phyloP scores from a whole-genome alignment of 2,113 vertebrate species.

The Columba livia region DNA sequence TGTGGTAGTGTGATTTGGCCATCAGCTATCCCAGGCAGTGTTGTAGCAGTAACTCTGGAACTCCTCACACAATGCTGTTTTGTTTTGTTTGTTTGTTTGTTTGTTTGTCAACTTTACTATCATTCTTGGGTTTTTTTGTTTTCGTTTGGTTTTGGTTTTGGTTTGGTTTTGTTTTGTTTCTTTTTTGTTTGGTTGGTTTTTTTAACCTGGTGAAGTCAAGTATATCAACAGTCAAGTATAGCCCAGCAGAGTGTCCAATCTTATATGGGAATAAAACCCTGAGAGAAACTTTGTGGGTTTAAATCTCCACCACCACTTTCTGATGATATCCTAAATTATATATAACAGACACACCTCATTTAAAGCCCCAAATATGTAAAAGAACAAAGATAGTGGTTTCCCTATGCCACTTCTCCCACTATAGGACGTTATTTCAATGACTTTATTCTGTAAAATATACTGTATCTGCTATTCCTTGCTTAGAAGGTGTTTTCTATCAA shows the following conservation, averaged over 20 bases:
- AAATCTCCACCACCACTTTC: neutral
- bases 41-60: neutral
- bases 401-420: neutral
- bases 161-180: too few relatives aligned
- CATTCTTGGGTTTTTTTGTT: fast-evolving
- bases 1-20: neutral
- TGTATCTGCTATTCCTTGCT: neutral
- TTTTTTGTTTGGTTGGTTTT: neutral
- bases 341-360: neutral
- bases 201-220: neutral
- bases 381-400: neutral
- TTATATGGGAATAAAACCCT: neutral
- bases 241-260: neutral
- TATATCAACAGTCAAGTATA: neutral
- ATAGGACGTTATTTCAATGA: neutral
- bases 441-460: neutral
- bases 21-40: neutral
- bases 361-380: neutral
- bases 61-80: neutral
- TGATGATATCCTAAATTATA: neutral
- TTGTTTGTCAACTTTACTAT: neutral
- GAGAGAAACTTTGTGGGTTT: neutral
- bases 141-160: too few relatives aligned
- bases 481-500: neutral
- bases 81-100: neutral